Evolutionary conservation across 2,113 vertebrate genomes (phyloP).

Genomic region (Rissa tridactyla): DNA sequence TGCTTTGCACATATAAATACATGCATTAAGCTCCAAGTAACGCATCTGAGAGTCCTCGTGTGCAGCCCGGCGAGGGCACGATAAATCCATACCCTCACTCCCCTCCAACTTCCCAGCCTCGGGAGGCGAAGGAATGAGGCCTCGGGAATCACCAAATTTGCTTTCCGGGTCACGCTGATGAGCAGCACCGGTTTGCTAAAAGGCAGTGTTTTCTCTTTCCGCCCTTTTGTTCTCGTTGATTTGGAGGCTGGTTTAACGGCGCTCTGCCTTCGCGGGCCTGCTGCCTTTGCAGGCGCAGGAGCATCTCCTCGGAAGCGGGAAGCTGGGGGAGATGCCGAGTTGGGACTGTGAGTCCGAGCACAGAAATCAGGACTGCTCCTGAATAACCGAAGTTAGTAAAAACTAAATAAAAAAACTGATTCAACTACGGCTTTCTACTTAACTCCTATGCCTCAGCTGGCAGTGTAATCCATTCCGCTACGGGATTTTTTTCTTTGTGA

Average conservation of each 20-base stretch:
- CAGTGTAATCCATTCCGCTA: not conserved
- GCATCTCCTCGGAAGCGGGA: not conserved
- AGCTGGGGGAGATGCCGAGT: not conserved
- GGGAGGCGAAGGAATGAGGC: not conserved
- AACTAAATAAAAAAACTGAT: not conserved
- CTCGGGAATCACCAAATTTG: not conserved
- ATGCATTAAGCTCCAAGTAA: not conserved
- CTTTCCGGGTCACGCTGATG: not conserved
- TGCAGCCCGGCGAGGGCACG: rapidly evolving
- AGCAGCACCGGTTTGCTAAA: not conserved
- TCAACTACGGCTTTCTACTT: not conserved
- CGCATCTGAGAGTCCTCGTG: not conserved
- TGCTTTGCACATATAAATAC: not conserved
- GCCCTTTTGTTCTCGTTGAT: no score
- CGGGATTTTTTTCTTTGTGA: not conserved
- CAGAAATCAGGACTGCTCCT: not conserved
- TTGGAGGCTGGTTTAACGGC: not conserved
- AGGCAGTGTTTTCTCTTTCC: not conserved
- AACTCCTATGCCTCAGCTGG: not conserved
- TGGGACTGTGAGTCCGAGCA: not conserved
- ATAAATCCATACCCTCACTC: not conserved
- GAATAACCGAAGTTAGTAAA: not conserved
- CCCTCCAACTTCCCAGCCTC: not conserved
- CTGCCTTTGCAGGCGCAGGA: not conserved
- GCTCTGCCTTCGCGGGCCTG: not conserved